A percentile compares a stretch with the other conserved stretches of the same genome.
phyloP scores from a whole-genome alignment of 2,888 invertebrate genomes.

The Ceraclea dissimilis region DNA sequence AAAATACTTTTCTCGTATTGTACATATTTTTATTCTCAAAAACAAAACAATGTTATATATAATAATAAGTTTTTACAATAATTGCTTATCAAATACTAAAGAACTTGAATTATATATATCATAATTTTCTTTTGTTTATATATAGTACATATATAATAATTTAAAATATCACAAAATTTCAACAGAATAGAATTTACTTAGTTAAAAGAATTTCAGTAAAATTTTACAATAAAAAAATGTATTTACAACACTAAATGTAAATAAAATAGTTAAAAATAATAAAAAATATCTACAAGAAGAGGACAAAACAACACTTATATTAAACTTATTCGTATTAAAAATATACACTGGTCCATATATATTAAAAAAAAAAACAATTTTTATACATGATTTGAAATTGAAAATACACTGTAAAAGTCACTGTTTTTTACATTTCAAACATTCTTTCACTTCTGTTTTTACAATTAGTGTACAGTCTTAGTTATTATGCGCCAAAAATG shows the following conservation, averaged over 20 bases:
- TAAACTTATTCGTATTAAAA: no score
- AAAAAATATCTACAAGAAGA: not conserved
- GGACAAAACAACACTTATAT: slow-evolving; percentile 2
- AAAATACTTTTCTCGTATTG: no score
- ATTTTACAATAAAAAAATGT: no score
- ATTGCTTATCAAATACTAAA: not conserved
- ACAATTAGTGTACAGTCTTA: not conserved
- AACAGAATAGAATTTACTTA: not conserved
- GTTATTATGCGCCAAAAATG: not conserved
- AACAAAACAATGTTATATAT: no score
- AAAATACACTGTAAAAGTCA: no score
- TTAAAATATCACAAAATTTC: slow-evolving; percentile 1
- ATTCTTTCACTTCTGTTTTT: not conserved
- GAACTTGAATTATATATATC: no score
- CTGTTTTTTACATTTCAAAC: no score
- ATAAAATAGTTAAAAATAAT: not conserved
- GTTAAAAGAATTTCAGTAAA: no score
- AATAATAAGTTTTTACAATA: not conserved
- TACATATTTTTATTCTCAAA: no score
- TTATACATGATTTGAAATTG: not conserved
- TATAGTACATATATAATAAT: not conserved
- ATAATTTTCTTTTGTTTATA: no score
- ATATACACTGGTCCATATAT: not conserved
- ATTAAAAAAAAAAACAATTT: not conserved
- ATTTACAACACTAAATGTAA: no score